phyloP scores from a whole-genome alignment of 2,888 invertebrate species.

The Cryptocheilus praepositus region DNA sequence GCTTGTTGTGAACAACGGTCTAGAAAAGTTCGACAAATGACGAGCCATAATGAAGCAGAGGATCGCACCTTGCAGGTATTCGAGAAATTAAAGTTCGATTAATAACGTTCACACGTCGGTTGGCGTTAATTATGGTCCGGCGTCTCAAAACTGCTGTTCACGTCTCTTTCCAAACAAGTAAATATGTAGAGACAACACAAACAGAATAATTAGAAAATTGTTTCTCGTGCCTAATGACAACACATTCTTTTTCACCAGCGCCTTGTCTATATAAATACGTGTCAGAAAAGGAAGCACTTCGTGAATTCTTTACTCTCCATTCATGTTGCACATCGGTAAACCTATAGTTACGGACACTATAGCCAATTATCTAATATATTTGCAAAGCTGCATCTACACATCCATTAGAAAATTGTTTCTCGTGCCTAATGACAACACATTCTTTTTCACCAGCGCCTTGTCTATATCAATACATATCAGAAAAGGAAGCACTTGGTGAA shows the following conservation, averaged over 20 bases:
- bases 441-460: too few species aligned
- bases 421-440: too few species aligned
- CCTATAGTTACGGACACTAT: too few species aligned
- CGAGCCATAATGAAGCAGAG: slow-evolving; percentile 10
- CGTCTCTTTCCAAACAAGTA: background rate
- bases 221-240: too few species aligned
- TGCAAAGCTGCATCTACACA: background rate
- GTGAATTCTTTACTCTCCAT: too few species aligned
- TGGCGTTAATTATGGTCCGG: slow-evolving; percentile 1
- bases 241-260: too few species aligned
- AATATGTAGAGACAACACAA: background rate
- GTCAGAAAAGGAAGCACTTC: too few species aligned
- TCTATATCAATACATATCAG: too few species aligned
- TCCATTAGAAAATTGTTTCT: background rate
- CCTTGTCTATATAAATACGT: too few species aligned
- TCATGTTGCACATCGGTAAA: too few species aligned
- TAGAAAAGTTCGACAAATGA: background rate
- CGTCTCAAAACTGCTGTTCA: slow-evolving; percentile 12
- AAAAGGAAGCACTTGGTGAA: too few species aligned
- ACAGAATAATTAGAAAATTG: background rate
- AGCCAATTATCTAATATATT: too few species aligned
- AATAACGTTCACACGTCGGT: slow-evolving; percentile 35
- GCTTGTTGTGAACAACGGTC: background rate
- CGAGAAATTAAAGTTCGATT: slow-evolving; percentile 48
- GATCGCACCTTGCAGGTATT: slow-evolving; percentile 30